Conservation (phyloP, 2,888 invertebrate genomes). For the Apocheima hispidaria region DNA sequence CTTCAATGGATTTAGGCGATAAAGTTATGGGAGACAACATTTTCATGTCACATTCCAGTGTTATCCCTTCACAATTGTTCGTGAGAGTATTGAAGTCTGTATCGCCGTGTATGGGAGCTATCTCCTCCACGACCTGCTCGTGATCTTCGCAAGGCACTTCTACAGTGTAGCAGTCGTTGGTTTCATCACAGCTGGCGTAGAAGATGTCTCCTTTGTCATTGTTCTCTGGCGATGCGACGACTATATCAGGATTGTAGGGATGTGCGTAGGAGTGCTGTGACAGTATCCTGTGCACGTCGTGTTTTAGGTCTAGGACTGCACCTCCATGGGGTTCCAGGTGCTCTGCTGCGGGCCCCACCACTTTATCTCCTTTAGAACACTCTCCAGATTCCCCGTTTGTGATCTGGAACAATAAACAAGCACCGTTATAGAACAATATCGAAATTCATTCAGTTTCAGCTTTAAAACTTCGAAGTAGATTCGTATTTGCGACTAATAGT, state of each 20-base stretch:
- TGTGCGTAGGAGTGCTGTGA: conserved; percentile 83
- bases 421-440: too few species aligned
- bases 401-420: conserved; percentile 61
- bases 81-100: conserved; percentile 65
- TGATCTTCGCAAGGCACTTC: conserved; percentile 88
- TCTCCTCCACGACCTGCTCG: conserved; percentile 58
- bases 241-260: conserved; percentile 68
- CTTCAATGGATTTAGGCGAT: conserved; percentile 69
- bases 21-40: conserved; percentile 78
- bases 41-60: conserved; percentile 74
- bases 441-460: too few species aligned
- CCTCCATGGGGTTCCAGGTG: conserved; percentile 92
- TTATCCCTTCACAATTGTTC: conserved; percentile 61
- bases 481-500: too few species aligned
- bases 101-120: conserved; percentile 59
- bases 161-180: conserved; percentile 90
- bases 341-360: conserved; percentile 96
- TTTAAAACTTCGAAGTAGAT: too few species aligned
- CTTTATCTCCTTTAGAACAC: conserved; percentile 86
- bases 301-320: conserved; percentile 80
- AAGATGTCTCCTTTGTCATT: conserved; percentile 87
- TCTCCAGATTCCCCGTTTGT: conserved; percentile 72
- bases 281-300: conserved; percentile 80
- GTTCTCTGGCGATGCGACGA: conserved; percentile 59
- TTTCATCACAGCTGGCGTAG: conserved; percentile 90